Percentiles rank a stretch among this genome's conserved stretches.
Evolutionary conservation across 1,140 invertebrate genomes (phyloP).

Genomic region (Zaprionus capensis): DNA sequence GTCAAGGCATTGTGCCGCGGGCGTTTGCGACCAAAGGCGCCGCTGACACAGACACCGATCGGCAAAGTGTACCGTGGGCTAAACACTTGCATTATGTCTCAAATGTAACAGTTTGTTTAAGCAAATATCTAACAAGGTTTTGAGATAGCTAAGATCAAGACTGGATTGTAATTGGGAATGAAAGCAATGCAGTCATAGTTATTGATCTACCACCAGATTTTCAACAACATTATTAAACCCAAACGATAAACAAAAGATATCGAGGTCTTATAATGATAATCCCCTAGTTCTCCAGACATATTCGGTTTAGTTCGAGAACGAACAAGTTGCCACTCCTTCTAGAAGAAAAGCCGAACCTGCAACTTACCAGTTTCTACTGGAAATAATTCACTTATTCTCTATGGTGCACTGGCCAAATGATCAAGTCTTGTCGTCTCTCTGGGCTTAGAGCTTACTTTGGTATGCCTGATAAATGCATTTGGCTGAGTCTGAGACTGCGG

Average conservation of each 20-base stretch:
- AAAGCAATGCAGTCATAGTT: too few relatives aligned
- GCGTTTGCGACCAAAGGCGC: slow-evolving; percentile 72
- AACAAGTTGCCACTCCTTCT: neutral
- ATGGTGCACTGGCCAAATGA: slow-evolving; percentile 11
- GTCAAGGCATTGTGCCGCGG: slow-evolving; percentile 78
- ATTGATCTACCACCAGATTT: too few relatives aligned
- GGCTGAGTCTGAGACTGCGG: slow-evolving; percentile 12
- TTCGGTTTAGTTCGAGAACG: too few relatives aligned
- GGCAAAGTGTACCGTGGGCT: neutral
- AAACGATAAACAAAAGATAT: too few relatives aligned
- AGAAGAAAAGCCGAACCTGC: neutral
- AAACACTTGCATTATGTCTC: neutral
- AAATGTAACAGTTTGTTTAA: neutral
- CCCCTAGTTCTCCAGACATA: too few relatives aligned
- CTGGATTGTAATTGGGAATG: too few relatives aligned
- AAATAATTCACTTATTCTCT: neutral
- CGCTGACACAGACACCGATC: slow-evolving; percentile 39
- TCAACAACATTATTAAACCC: too few relatives aligned
- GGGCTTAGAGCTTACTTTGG: slow-evolving; percentile 40
- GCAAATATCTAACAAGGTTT: neutral
- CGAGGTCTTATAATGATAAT: too few relatives aligned
- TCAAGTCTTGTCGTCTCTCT: slow-evolving; percentile 7
- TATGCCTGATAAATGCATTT: slow-evolving; percentile 69
- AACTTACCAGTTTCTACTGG: neutral
- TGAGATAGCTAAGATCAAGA: too few relatives aligned